Conservation (phyloP, 2,888 invertebrate genomes). For the Aphelenchoides bicaudatus region DNA sequence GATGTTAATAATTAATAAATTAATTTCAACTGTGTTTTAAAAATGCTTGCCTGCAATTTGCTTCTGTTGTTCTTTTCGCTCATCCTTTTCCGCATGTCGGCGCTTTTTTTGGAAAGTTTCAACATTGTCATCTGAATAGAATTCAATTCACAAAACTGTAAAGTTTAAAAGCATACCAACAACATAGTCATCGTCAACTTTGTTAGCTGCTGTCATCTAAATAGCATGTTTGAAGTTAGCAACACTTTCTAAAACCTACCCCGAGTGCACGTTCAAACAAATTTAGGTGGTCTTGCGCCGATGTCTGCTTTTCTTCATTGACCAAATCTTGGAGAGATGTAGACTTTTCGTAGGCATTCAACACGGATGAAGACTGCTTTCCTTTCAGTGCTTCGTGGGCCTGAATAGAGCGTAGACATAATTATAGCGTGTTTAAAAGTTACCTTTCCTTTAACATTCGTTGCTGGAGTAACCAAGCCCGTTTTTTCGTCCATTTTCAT, state of each 20-base stretch:
- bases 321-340: conserved; percentile 54
- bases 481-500: conserved; percentile 36
- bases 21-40: not conserved
- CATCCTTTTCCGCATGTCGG: conserved; percentile 48
- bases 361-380: too few species aligned
- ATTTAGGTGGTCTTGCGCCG: conserved; percentile 75
- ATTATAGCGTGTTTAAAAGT: not conserved
- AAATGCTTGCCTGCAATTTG: conserved; percentile 39
- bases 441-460: not conserved
- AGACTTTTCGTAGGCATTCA: not conserved
- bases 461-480: conserved; percentile 33
- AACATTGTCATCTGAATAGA: conserved; percentile 55
- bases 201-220: conserved; percentile 28
- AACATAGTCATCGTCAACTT: conserved; percentile 47
- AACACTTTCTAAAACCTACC: conserved; percentile 27
- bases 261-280: conserved; percentile 67
- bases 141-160: too few species aligned
- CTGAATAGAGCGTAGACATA: not conserved
- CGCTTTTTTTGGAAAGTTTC: conserved; percentile 29
- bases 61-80: conserved; percentile 31
- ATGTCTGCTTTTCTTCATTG: conserved; percentile 73
- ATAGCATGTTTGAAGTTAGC: conserved; percentile 5
- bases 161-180: too few species aligned
- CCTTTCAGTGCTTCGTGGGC: not conserved
- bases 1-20: not conserved